Base-by-base conservation (phyloP, 2,888 invertebrate species). In the Chymomyza caudatula region DNA sequence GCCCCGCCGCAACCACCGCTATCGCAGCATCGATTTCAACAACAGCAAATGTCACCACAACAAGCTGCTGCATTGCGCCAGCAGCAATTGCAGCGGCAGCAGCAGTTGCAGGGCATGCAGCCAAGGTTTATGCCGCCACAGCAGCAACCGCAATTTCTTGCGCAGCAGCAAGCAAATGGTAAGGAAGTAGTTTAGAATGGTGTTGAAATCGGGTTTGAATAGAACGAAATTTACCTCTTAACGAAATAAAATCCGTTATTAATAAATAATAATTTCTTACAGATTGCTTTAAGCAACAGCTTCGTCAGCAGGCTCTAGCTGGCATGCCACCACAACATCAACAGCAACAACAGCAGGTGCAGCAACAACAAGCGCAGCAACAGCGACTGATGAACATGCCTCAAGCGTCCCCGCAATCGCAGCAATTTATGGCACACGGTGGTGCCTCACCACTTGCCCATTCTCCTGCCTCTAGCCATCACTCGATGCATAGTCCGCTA, bases 401-500 rank as follows among this genome's bases (percentile, higher is more conserved):
- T 5, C 74, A 80, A 49, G 77, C 85, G 6, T 85, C 84, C 25
- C 84, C 85, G 22, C 81, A 85, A 62, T 64, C 76, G 17, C 77
- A 76, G 55, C 73, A 85, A 37, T 87, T 85, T 69, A 76, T 88
- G 72, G 60, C 73, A 13, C 64, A 70, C 85, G 63, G 88, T 42
- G 76, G 84, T 13, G 81, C 85, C 51, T 88, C 88, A 22, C 89
- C 89, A 2, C 75, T 79, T 61, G 77, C 85, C 17, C 87, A 87
- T 61, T 88, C 88, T 69, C 88, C 88, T 62, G 87, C 89, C 73
- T 88, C 88, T 53, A 88, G 88, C 64, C 88, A 88, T 58, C 88
- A 88, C 67, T 88, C 88, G 43, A 84, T 88, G 86, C 88, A 88
- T 54, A 89, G 89, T 68, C 88, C 88, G 15, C 72, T 87, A 53